These are phyloP conservation scores for Cololabis saira DNA, from an alignment of 2,113 vertebrate genomes.

Conservation along the genomic window DNA sequence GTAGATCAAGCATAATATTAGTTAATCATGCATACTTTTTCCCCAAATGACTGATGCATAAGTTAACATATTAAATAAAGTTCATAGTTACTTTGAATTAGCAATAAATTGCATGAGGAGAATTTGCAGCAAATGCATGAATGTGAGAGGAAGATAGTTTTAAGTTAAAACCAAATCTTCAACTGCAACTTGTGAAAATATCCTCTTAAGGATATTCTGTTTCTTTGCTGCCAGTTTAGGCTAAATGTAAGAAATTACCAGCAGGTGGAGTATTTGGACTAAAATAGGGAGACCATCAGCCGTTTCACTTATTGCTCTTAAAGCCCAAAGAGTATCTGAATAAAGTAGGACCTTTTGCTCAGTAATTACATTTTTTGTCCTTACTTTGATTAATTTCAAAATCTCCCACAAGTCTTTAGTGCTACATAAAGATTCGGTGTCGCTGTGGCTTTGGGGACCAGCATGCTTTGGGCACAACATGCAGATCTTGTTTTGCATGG, in stretches of 20 bases:
- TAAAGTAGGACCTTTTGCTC: neutral
- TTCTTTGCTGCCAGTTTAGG: neutral
- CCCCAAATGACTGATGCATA: no score
- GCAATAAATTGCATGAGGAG: no score
- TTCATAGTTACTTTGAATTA: no score
- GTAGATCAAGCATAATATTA: no score
- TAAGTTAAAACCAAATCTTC: no score
- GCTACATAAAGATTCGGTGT: neutral
- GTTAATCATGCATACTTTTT: no score
- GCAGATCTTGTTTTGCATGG: constrained; percentile 91
- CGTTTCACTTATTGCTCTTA: neutral
- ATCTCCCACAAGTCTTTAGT: neutral
- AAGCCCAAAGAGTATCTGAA: neutral
- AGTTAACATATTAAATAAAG: no score
- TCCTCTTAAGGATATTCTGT: neutral
- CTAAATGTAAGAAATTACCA: neutral
- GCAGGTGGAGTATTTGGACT: constrained; percentile 34
- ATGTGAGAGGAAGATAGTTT: no score
- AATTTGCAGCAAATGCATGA: no score
- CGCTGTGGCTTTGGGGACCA: constrained; percentile 1
- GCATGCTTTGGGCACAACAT: constrained; percentile 84
- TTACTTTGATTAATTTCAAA: neutral
- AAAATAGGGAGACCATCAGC: neutral
- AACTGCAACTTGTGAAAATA: neutral
- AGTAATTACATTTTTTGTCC: neutral